Percentiles rank a stretch among this genome's conserved stretches.
Conservation (phyloP, 2,797 vertebrate genomes). For the Garrulus glandarius region DNA sequence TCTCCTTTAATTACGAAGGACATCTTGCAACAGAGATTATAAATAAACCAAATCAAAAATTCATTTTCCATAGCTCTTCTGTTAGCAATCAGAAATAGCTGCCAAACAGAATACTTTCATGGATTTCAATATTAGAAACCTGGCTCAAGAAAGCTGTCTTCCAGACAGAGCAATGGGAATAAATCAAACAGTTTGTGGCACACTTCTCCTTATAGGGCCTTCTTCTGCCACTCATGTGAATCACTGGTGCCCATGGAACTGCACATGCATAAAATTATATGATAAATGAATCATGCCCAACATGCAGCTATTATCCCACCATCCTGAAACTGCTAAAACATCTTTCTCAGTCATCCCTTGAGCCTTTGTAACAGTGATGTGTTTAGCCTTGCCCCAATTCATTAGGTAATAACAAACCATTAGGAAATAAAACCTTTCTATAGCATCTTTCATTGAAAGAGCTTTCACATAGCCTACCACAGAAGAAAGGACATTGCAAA, state of each 20-base stretch:
- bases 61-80: background rate
- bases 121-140: background rate
- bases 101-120: background rate
- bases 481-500: background rate
- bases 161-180: background rate
- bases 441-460: background rate
- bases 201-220: background rate
- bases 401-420: background rate
- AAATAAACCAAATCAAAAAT: background rate
- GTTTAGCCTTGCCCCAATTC: background rate
- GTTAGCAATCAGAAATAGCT: background rate
- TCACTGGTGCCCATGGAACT: background rate
- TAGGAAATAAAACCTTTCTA: background rate
- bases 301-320: background rate
- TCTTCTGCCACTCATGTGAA: background rate
- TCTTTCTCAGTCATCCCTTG: background rate
- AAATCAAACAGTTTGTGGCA: background rate
- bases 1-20: constrained; percentile 9
- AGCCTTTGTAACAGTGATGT: background rate
- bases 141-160: background rate
- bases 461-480: background rate
- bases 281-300: background rate
- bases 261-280: background rate
- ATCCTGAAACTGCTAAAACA: background rate
- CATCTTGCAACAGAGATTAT: background rate